Evolutionary conservation across 2,113 vertebrate genomes (phyloP), one percentile per base, ranked within the genome.

Genomic region (Illadopsis cleaveri): DNA sequence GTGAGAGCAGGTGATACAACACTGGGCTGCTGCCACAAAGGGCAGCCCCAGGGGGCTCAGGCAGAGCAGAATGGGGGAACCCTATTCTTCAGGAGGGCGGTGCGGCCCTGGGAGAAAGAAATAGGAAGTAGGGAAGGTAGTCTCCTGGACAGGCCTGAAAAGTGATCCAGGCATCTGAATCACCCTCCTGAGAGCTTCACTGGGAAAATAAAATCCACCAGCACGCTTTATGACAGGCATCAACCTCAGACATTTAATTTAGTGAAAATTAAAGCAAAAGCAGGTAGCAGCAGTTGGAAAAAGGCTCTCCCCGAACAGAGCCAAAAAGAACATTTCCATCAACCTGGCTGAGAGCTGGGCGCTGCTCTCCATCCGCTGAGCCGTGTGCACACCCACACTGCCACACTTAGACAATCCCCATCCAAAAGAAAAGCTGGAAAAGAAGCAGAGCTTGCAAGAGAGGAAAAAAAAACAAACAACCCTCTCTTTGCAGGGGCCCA

Each of bases 251-350:
- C 50, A 53, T 23, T 45, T 62, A 35, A 18, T 54, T 84, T 17
- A 53, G 38, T 58, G 24, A 89, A 72, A 89, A 89, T 44, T 60
- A 87, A 91, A 91, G 73, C 47, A 94, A 83, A 95, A 83, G 2
- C 11, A 2, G 2, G 5, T 14, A 65, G 45, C 28, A 24, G 37
- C 3, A 0, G 51, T 0, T 58, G 28, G 54, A 47, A 89, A 62
- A 38, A 65, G 51, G 5, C 10, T 57, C 27, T 68, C 31, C 12
- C 30, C 6, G 2, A 42, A 38, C 3, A 44, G 9, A 20, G 27
- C 18, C 38, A 51, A 57, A 20, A 54, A 65, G 40, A 50, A 44
- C 3, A 1, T 31, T 86, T 86, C 72, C 10, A 45, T 12, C 0
- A 0, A 31, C 31, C 42, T 37, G n/a, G 22, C 68, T 0, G 2